These are phyloP conservation scores for Umimayanthus chanpuru DNA, from an alignment of 92 coral and sea anemone genomes.

Conservation along the genomic window DNA sequence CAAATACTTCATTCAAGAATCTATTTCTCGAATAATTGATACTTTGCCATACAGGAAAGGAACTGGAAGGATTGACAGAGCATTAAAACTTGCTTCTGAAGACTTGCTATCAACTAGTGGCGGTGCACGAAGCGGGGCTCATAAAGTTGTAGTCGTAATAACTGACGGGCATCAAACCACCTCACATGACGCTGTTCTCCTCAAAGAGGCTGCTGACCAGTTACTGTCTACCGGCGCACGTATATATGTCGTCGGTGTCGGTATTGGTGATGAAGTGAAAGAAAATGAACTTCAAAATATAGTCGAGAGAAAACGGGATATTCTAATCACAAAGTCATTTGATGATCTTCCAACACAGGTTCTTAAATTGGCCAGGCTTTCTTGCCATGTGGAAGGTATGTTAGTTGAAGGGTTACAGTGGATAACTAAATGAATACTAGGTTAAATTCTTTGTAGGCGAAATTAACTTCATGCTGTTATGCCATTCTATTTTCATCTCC, in stretches of 20 bases:
- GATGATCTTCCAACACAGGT: constrained; percentile 21
- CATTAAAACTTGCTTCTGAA: constrained; percentile 56
- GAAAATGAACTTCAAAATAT: constrained; percentile 4
- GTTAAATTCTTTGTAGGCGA: not conserved
- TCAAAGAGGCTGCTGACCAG: constrained; percentile 58
- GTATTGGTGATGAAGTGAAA: constrained; percentile 13
- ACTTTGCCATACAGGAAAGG: constrained; percentile 59
- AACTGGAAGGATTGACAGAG: constrained; percentile 55
- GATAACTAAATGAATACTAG: not conserved
- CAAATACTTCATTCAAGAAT: constrained; percentile 52
- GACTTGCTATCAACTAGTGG: constrained; percentile 49
- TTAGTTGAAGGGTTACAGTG: not conserved
- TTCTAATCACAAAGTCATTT: constrained; percentile 20
- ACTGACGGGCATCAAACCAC: constrained; percentile 60
- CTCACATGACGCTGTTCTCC: constrained; percentile 51
- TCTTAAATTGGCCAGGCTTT: not conserved
- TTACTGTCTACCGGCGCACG: constrained; percentile 64
- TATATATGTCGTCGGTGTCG: constrained; percentile 65
- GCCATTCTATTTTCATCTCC: not conserved
- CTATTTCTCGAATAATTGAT: constrained; percentile 59
- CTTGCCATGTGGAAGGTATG: constrained; percentile 22
- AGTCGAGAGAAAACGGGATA: not conserved
- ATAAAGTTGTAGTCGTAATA: constrained; percentile 66
- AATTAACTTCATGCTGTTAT: not conserved
- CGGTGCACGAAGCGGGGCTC: constrained; percentile 61